phyloP scores from a whole-genome alignment of 2,888 invertebrate genomes.

The Smittia sp. region DNA sequence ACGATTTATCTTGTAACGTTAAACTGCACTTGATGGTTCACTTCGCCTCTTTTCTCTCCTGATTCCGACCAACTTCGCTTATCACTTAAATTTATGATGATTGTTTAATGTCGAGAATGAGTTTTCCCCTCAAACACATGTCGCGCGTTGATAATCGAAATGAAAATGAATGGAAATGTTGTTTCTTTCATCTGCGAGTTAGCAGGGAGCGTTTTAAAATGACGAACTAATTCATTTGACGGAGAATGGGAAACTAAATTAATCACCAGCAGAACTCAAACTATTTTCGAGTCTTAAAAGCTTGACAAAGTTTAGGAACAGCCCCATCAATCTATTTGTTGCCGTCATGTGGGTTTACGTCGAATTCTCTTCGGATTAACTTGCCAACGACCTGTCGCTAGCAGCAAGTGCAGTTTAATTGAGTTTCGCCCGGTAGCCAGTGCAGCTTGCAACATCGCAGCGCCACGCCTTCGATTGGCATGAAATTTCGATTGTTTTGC shows the following conservation, averaged over 20 bases:
- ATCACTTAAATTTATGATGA: constrained; percentile 24
- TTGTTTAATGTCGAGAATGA: neutral
- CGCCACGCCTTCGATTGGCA: neutral
- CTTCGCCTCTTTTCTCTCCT: neutral
- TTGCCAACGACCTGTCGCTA: neutral
- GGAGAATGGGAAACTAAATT: no score
- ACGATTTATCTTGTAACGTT: neutral
- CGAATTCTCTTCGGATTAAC: no score
- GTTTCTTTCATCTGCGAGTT: constrained; percentile 5
- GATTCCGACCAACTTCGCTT: neutral
- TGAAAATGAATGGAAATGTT: constrained; percentile 28
- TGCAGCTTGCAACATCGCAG: neutral
- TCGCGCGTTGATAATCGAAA: neutral
- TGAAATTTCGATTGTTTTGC: neutral
- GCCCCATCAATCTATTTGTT: no score
- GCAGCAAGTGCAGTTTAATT: no score
- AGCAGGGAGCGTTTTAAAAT: neutral
- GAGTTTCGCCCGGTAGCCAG: no score
- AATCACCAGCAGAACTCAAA: no score
- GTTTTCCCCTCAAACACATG: neutral
- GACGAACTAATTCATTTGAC: neutral
- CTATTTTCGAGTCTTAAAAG: no score
- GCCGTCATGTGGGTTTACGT: neutral
- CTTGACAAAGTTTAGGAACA: no score
- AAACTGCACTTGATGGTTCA: neutral